phyloP scores from a whole-genome alignment of 2,113 vertebrate genomes.

The Cathartes aura region DNA sequence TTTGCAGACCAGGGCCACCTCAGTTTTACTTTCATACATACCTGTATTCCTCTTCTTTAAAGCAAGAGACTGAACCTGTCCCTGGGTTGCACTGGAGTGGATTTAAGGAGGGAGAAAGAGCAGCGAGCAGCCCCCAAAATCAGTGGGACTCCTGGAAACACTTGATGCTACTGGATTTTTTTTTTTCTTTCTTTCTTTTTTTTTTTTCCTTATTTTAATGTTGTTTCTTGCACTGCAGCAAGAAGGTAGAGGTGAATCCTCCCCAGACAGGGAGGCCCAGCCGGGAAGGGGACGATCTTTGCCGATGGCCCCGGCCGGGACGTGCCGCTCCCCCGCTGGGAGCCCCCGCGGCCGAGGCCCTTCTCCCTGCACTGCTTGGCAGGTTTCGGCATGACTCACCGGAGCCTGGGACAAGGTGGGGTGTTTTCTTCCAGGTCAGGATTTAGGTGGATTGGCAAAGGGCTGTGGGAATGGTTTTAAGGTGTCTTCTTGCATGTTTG shows the following conservation, averaged over 20 bases:
- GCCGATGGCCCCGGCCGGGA: fast-evolving
- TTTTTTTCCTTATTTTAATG: fast-evolving
- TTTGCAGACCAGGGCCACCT: neutral
- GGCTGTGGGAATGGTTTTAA: conserved; percentile 39
- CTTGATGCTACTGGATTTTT: neutral
- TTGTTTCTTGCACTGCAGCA: neutral
- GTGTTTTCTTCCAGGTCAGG: conserved; percentile 36
- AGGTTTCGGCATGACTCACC: neutral
- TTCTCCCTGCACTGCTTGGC: neutral
- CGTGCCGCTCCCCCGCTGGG: fast-evolving
- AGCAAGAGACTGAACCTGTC: neutral
- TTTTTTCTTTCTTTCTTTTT: too few relatives aligned
- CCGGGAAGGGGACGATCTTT: neutral
- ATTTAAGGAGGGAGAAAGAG: neutral
- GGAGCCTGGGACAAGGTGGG: neutral
- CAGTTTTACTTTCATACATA: neutral
- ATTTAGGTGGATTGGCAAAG: conserved; percentile 30
- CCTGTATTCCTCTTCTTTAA: neutral
- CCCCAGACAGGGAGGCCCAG: neutral
- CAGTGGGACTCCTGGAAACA: neutral
- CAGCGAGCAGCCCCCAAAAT: neutral
- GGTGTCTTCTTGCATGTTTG: neutral
- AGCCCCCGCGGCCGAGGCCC: neutral
- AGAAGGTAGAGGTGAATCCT: neutral
- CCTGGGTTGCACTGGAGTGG: neutral